Evolutionary conservation across 35 echinoderm and acorn worm species (phyloP), one percentile per base, ranked within the genome.

Genomic region (Hemicentrotus pulcherrimus): DNA sequence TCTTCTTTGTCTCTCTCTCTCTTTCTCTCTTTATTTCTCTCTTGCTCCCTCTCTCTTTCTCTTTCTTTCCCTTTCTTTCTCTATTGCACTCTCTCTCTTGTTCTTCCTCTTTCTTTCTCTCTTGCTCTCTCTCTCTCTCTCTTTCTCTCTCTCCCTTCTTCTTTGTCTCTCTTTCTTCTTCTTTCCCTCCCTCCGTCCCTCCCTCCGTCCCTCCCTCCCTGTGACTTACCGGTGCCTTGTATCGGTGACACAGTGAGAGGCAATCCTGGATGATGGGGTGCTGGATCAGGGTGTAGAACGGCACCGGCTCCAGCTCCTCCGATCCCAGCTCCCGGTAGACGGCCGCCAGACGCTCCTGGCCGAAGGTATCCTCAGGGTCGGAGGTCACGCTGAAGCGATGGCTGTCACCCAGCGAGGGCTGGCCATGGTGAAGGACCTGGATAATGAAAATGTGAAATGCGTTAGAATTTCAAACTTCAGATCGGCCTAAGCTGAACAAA

Each of bases 351-450:
- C 98, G 98, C 91, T 99, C 98, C 85, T 95, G 93, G 94, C 97
- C 96, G 94, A 99, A 99, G 71, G 98, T 99, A 46, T 99, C 98
- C 95, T 99, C 97, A 0, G 98, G 98, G 94, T 99, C 98, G 11
- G 97, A 96, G 95, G 98, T 97, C 94, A 99, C 98, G 70, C 98
- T 99, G 94, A 99, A 99, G 22, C 98, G 97, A 89, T 99, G 98
- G 88, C 98, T 99, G 95, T 99, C 98, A 8, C 98, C 98, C 41
- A 99, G 97, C 48, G 95, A 94, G 7, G 98, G 98, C 86, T 97
- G 98, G 6, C 98, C 98, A 71, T 99, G 98, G 94, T 99, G 98
- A 41, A 99, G 94, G 2, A 97, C 97, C 98, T 99, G 86, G 22
- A 28, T 8, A 94, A 31, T 47, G 0, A 55, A 47, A 22, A 10